A percentile compares a stretch with the other conserved stretches of the same genome.
These are phyloP conservation scores for Capromys pilorides DNA, from an alignment of 2,797 vertebrate genomes.

Conservation along the genomic window DNA sequence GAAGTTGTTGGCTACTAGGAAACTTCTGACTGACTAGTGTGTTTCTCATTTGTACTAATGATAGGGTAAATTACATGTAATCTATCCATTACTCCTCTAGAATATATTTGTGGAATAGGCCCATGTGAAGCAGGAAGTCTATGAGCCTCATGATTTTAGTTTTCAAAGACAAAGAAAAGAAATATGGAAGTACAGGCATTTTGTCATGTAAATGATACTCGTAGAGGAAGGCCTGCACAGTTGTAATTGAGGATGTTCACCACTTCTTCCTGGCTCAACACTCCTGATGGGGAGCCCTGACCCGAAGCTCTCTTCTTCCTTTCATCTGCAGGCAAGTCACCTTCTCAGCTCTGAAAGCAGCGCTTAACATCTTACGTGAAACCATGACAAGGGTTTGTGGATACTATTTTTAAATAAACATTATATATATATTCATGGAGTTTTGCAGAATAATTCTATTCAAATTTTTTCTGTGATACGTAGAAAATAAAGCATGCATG, in stretches of 20 bases:
- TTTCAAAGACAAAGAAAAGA: constrained; percentile 60
- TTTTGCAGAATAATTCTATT: constrained; percentile 59
- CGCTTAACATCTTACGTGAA: constrained; percentile 64
- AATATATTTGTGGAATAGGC: constrained; percentile 1
- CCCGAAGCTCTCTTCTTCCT: constrained; percentile 38
- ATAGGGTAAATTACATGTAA: constrained; percentile 44
- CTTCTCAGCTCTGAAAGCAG: constrained; percentile 67
- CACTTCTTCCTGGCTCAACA: constrained; percentile 60
- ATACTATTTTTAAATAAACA: constrained; percentile 51
- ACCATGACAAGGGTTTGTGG: constrained; percentile 44
- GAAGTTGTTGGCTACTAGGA: constrained; percentile 55
- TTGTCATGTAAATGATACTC: constrained; percentile 69
- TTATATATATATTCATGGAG: constrained; percentile 40
- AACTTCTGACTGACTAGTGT: constrained; percentile 8
- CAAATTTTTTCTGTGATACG: constrained; percentile 59
- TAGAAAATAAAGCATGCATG: constrained; percentile 40
- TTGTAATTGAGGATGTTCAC: constrained; percentile 67
- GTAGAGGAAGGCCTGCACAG: constrained; percentile 57
- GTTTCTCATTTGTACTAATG: constrained; percentile 56
- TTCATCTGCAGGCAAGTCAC: constrained; percentile 58
- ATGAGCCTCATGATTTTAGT: constrained; percentile 58
- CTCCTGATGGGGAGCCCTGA: constrained; percentile 63
- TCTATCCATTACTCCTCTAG: constrained; percentile 17
- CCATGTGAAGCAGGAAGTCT: not conserved
- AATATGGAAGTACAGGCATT: constrained; percentile 53